These are phyloP conservation scores for Dysdera silvatica DNA, from an alignment of 1,140 invertebrate species.

Conservation along the genomic window DNA sequence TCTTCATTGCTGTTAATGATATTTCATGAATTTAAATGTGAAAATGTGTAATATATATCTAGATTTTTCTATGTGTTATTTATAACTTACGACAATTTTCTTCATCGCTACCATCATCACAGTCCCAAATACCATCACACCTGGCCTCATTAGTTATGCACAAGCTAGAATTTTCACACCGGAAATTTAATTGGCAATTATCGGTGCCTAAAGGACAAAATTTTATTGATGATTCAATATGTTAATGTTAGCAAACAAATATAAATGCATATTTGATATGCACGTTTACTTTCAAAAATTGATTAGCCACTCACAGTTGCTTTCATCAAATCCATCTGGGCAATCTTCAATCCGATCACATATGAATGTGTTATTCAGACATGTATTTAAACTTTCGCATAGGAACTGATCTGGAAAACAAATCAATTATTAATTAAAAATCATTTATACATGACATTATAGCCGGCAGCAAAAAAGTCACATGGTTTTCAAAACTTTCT, in stretches of 20 bases:
- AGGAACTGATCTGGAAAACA: conserved; percentile 19
- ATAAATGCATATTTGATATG: no score
- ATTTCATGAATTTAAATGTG: no score
- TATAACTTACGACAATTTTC: conserved; percentile 60
- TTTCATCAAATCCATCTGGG: conserved; percentile 29
- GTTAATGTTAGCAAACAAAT: no score
- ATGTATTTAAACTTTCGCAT: conserved; percentile 10
- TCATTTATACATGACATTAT: background rate
- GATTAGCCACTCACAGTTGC: conserved; percentile 22
- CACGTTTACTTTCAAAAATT: no score
- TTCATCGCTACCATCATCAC: conserved; percentile 71
- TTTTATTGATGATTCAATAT: no score
- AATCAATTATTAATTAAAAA: background rate
- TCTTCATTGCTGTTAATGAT: no score
- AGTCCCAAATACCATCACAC: conserved; percentile 68
- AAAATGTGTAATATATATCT: no score
- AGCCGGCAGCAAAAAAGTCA: background rate
- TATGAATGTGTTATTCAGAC: conserved; percentile 22
- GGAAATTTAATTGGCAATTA: conserved; percentile 22
- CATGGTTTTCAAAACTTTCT: background rate
- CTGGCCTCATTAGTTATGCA: conserved; percentile 65
- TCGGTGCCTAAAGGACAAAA: background rate
- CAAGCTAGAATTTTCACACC: conserved; percentile 15
- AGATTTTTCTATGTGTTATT: no score
- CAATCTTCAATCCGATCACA: conserved; percentile 31